phyloP scores from a whole-genome alignment of 2,888 invertebrate genomes.

The Myopa tessellatipennis region DNA sequence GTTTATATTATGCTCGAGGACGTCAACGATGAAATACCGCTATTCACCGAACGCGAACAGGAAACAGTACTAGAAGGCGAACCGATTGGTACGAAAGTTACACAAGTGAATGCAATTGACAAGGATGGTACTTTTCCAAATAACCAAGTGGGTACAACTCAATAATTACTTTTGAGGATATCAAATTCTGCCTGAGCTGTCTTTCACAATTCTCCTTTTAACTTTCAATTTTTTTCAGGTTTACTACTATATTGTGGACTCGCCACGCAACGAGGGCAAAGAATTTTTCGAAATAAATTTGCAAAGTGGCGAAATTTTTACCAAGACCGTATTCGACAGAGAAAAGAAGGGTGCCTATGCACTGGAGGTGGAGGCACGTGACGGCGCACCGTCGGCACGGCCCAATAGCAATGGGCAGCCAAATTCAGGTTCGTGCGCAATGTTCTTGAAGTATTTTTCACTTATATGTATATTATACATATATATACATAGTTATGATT shows the following conservation, averaged over 20 bases:
- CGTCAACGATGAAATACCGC: constrained; percentile 96
- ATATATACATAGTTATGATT: no score
- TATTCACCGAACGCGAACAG: constrained; percentile 94
- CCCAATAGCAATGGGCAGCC: constrained; percentile 94
- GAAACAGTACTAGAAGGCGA: constrained; percentile 96
- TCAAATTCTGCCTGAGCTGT: background rate
- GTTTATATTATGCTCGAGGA: constrained; percentile 94
- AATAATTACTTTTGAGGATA: no score
- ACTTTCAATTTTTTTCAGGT: constrained; percentile 73
- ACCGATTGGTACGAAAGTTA: constrained; percentile 93
- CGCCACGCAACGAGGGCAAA: constrained; percentile 91
- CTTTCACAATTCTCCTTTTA: background rate
- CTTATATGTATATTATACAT: no score
- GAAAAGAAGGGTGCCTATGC: constrained; percentile 98
- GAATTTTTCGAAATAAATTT: constrained; percentile 97
- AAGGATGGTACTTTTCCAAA: constrained; percentile 95
- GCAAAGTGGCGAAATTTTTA: constrained; percentile 95
- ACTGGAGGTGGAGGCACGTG: constrained; percentile 94
- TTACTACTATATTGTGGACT: constrained; percentile 92
- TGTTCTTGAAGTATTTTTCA: no score
- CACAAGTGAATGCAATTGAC: constrained; percentile 95
- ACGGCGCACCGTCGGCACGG: constrained; percentile 95
- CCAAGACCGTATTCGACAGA: constrained; percentile 94
- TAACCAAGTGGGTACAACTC: constrained; percentile 78
- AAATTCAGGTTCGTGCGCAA: constrained; percentile 90